phyloP scores from a whole-genome alignment of 2,888 invertebrate genomes.

The Philopedon plagiatum region DNA sequence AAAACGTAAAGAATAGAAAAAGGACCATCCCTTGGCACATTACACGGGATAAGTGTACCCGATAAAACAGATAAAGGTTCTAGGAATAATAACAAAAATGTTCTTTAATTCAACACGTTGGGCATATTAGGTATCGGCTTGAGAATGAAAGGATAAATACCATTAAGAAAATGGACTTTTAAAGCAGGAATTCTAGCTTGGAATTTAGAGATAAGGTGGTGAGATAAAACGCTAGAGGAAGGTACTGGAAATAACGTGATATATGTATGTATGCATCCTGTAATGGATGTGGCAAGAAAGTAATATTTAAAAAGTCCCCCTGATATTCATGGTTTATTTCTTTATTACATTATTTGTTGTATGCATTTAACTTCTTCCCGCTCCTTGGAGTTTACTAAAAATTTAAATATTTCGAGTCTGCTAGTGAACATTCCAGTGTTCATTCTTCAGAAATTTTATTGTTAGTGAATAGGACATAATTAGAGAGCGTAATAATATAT shows the following conservation, averaged over 20 bases:
- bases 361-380: too few species aligned
- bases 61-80: conserved; percentile 61
- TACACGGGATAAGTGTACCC: conserved; percentile 55
- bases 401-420: too few species aligned
- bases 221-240: not conserved
- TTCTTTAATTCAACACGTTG: conserved; percentile 64
- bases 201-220: conserved; percentile 25
- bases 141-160: conserved; percentile 59
- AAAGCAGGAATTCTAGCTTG: conserved; percentile 56
- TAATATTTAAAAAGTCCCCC: too few species aligned
- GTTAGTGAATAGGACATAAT: too few species aligned
- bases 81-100: conserved; percentile 60
- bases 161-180: conserved; percentile 66
- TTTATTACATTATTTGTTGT: too few species aligned
- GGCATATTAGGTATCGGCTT: conserved; percentile 62
- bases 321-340: too few species aligned
- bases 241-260: not conserved
- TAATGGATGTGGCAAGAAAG: too few species aligned
- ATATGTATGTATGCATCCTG: too few species aligned
- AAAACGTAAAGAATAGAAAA: conserved; percentile 15
- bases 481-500: not conserved
- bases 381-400: too few species aligned
- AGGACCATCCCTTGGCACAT: conserved; percentile 21
- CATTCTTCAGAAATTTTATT: too few species aligned
- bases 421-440: too few species aligned